A percentile compares a stretch with the other conserved stretches of the same genome.
Conservation (phyloP, 2,888 invertebrate species). For the Lamproptera curius region DNA sequence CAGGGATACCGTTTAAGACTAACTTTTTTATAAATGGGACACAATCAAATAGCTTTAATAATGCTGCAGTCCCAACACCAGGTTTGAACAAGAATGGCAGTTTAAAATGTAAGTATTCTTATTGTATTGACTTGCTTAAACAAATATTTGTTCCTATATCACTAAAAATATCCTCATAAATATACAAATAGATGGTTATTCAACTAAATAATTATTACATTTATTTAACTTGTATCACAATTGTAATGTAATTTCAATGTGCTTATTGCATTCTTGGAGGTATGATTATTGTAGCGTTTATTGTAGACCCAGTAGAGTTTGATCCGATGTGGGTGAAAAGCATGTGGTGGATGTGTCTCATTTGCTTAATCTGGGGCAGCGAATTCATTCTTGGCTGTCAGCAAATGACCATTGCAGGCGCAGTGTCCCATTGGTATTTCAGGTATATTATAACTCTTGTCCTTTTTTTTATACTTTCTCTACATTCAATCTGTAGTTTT, state of each 20-base stretch:
- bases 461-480: constrained; percentile 20
- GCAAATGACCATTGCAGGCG: constrained; percentile 95
- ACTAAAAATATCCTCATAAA: too few species aligned
- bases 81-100: constrained; percentile 45
- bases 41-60: constrained; percentile 41
- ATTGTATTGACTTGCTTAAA: too few species aligned
- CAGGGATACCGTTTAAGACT: constrained; percentile 71
- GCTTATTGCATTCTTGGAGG: constrained; percentile 11
- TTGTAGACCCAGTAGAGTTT: constrained; percentile 81
- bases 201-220: too few species aligned
- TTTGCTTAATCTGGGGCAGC: constrained; percentile 94
- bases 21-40: constrained; percentile 63
- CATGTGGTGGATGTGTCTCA: constrained; percentile 96
- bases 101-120: constrained; percentile 49
- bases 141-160: too few species aligned
- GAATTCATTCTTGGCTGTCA: constrained; percentile 97
- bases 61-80: constrained; percentile 46
- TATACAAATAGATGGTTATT: too few species aligned
- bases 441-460: too few species aligned
- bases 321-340: constrained; percentile 90
- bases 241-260: too few species aligned
- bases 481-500: constrained; percentile 3
- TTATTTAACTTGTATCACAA: too few species aligned
- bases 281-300: constrained; percentile 40
- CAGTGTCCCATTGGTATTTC: constrained; percentile 97